Base-by-base conservation (phyloP, 1,140 invertebrate species). In the Macrosteles quadrilineatus region DNA sequence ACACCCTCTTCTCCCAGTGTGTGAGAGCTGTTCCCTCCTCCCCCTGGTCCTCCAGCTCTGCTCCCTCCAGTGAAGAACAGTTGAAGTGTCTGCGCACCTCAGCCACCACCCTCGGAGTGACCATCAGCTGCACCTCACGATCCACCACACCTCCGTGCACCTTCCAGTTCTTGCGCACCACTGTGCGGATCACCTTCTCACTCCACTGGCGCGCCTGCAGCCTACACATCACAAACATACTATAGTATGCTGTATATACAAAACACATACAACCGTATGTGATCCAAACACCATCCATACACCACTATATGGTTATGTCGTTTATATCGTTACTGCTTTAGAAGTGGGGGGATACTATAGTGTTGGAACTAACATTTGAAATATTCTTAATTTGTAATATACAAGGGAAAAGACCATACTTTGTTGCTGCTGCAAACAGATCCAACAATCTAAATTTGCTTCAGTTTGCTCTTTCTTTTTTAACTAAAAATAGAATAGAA, bases 1-100 rank as follows among this genome's bases (percentile, higher is more conserved):
- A 98, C 9, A 98, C 89, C 65, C 97, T 81, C 78, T 99, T 99
- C 81, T 99, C 97, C 97, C 97, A 99, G 80, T 99, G 98, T 1
- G 97, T 99, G 11, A 99, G 82, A 0, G 93, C 92, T 0, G 98
- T 99, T 11, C 98, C 98, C 76, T 98, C 94, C 70, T 94, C 95
- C 0, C 97, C 97, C 83, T 99, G 98, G 82, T 99, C 95, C 83
- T 99, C 98, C 36, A 99, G 80, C 80, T 99, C 98, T 0, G 97
- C 98, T 0, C 98, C 98, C 83, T 98, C 97, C 25, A 99, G 80
- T 62, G 85, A 83, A 0, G 87, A 83, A 80, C 98, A 99, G 78
- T 91, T 89, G 78, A 99, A 99, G 81, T 99, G 97, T 17, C 86
- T 83, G 31, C 94, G 83, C 11, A 95, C 95, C 84, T 95, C 93